Base-by-base conservation (phyloP, 2,888 invertebrate species). In the Nomada ruficornis region DNA sequence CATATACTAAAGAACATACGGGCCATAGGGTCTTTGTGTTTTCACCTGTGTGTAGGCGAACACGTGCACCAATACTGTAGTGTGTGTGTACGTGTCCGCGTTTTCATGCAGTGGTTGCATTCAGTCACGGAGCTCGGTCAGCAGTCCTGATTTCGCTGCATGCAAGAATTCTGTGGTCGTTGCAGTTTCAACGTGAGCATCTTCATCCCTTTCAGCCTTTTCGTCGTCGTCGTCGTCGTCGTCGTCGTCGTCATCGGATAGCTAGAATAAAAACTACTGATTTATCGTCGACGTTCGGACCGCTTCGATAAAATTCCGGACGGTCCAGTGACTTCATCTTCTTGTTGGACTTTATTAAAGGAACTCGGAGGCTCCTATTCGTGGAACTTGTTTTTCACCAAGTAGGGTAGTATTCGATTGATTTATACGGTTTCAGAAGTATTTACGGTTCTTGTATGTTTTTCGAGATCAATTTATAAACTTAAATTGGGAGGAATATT, bases 211-310 rank as follows among this genome's bases (percentile, higher is more conserved):
- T 82, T 80, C 81, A 77, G 75, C 80, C 81, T 70, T 62, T 69
- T 71, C 54, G 76, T 78, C 73, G 69, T 74, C 71, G 55, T 55
- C 62, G 77, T 83, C 82, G 82, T 79, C 81, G 86, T 82, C 54
- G 74, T 63, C 74, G 62, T 47, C 63, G 74, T 80, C 83, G 82
- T 73, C 80, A 84, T 36, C 2, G 55, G 78, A 42, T 77, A 81
- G 83, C 87, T 89, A 78, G 83, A 90, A 91, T 90, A 88, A 88
- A 90, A 88, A 89, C 83, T 89, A 71, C 83, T 89, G 86, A 90
- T 90, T 90, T 90, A 90, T 89, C 81, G 84, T 60, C 77, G 62
- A 59, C 67, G 71, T 81, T 84, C 59, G 76, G 71, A 23, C 63
- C 72, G 68, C 82, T 75, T 81, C 88, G 89, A 89, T 88, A 89